These are phyloP conservation scores for Botia kubotai DNA, from an alignment of 2,797 vertebrate species.

Conservation along the genomic window DNA sequence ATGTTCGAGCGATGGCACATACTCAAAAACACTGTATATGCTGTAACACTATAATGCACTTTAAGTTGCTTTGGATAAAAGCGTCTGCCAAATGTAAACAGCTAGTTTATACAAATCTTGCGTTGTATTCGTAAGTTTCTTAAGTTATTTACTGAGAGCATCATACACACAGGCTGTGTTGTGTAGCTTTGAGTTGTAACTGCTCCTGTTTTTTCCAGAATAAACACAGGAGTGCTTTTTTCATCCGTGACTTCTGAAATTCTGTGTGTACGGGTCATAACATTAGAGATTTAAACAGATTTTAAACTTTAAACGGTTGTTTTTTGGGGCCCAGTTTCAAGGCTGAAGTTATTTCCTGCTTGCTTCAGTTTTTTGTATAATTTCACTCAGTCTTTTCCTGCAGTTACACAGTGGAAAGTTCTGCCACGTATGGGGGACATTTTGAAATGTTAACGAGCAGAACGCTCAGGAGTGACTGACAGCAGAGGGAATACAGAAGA, in stretches of 20 bases:
- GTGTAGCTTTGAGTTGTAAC: background rate
- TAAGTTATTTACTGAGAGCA: background rate
- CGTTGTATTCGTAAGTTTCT: background rate
- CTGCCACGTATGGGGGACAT: background rate
- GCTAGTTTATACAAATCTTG: too few relatives aligned
- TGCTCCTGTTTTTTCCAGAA: background rate
- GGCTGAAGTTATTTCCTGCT: background rate
- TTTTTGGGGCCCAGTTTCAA: background rate
- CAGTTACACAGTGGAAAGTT: slow-evolving; percentile 25
- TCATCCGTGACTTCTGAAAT: background rate
- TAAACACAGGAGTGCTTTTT: slow-evolving; percentile 9
- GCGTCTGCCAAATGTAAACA: background rate
- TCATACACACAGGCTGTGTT: background rate
- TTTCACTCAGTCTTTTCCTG: slow-evolving; percentile 20
- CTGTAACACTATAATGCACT: too few relatives aligned
- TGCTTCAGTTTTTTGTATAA: slow-evolving; percentile 10
- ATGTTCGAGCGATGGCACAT: too few relatives aligned
- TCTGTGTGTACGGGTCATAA: background rate
- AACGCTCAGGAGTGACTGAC: slow-evolving; percentile 17
- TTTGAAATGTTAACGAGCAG: slow-evolving; percentile 9
- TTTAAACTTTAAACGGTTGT: background rate
- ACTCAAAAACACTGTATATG: too few relatives aligned
- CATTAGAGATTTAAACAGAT: background rate
- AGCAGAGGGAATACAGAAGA: slow-evolving; percentile 26
- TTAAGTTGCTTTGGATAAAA: too few relatives aligned